phyloP scores from a whole-genome alignment of 53 echinoderm and acorn worm genomes.

The Patiria pectinifera region DNA sequence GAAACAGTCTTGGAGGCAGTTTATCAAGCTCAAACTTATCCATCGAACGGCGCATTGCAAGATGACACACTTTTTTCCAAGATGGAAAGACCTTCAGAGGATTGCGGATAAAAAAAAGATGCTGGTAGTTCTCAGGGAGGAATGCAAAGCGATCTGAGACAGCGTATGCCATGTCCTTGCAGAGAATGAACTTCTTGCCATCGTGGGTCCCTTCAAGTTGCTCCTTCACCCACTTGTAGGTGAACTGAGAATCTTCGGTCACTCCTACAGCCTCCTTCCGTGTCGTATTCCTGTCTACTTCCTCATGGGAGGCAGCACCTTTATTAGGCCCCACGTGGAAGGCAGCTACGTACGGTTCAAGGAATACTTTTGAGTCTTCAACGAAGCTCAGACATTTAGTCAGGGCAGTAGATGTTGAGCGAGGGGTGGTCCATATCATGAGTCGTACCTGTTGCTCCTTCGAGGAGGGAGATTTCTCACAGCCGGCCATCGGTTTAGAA shows the following conservation, averaged over 20 bases:
- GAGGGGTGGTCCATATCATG: constrained; percentile 1
- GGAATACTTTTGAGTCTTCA: constrained; percentile 2
- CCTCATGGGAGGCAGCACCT: neutral
- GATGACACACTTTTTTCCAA: neutral
- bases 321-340: neutral
- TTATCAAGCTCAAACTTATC: constrained; percentile 21
- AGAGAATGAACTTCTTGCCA: constrained; percentile 26
- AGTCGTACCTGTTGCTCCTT: constrained; percentile 4
- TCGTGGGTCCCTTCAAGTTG: too few species aligned
- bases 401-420: constrained; percentile 2
- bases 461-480: too few species aligned
- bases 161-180: constrained; percentile 12
- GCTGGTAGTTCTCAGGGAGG: constrained; percentile 3
- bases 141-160: neutral
- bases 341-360: constrained; percentile 19
- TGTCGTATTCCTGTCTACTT: neutral
- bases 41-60: neutral
- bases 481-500: too few species aligned
- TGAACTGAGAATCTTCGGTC: neutral
- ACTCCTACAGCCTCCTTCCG: neutral
- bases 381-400: constrained; percentile 28
- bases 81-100: neutral
- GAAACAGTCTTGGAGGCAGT: neutral
- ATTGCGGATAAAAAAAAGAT: constrained; percentile 28
- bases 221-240: too few species aligned